A percentile compares a stretch with the other conserved stretches of the same genome.
These are phyloP conservation scores for Tetragonisca angustula DNA, from an alignment of 2,888 invertebrate species.

Conservation along the genomic window DNA sequence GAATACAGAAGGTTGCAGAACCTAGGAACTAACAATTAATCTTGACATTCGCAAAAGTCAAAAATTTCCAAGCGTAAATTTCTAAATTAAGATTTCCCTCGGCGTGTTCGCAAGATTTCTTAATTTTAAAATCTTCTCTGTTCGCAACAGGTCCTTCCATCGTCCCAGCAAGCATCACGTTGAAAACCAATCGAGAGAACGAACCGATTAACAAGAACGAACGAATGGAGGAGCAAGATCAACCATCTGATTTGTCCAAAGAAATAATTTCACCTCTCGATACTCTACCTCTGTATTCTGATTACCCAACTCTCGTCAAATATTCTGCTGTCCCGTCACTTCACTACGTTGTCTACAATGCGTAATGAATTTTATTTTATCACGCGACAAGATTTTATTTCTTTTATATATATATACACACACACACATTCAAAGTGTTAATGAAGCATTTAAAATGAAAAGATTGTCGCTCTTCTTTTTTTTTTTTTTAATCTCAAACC, in stretches of 20 bases:
- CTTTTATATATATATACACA: neutral
- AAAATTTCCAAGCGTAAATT: no score
- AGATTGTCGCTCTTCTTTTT: no score
- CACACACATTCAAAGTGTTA: neutral
- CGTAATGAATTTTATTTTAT: neutral
- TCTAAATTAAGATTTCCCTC: no score
- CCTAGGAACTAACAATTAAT: no score
- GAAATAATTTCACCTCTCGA: neutral
- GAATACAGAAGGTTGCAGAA: no score
- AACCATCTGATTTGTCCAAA: neutral
- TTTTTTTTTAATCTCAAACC: neutral
- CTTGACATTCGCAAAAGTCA: no score
- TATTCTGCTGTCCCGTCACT: neutral
- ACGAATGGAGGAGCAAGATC: neutral
- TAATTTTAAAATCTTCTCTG: neutral
- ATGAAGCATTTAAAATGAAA: neutral
- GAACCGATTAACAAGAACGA: neutral
- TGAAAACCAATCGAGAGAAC: neutral
- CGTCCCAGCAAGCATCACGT: neutral
- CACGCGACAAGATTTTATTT: neutral
- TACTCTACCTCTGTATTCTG: neutral
- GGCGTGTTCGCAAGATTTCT: no score
- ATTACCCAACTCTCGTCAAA: neutral
- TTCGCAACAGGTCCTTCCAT: neutral
- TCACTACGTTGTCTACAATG: neutral